Percentiles rank a stretch among this genome's conserved stretches.
phyloP scores from a whole-genome alignment of 2,888 invertebrate species.

The Seladonia tumulorum region DNA sequence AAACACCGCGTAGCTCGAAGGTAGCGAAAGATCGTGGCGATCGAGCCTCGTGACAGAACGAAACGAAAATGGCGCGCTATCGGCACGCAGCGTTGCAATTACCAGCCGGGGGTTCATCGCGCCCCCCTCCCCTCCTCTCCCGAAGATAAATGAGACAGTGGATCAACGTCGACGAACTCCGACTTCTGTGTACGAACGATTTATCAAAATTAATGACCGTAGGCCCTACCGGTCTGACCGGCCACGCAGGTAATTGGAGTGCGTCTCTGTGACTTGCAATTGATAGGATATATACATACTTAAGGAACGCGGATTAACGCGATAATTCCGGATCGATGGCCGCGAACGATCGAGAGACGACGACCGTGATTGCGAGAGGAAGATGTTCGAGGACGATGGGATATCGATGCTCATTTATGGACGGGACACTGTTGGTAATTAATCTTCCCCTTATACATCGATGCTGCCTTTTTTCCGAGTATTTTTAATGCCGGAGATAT shows the following conservation, averaged over 20 bases:
- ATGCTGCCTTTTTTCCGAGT: background rate
- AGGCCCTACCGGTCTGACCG: slow-evolving; percentile 49
- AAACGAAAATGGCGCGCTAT: slow-evolving; percentile 62
- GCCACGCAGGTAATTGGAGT: slow-evolving; percentile 52
- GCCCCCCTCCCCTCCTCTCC: slow-evolving; percentile 32
- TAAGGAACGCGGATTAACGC: slow-evolving; percentile 14
- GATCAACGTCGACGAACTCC: slow-evolving; percentile 68
- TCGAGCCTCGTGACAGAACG: slow-evolving; percentile 35
- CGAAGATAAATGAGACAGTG: slow-evolving; percentile 68
- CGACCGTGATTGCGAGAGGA: background rate
- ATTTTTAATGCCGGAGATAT: background rate
- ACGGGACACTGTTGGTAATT: background rate
- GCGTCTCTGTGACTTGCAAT: slow-evolving; percentile 55
- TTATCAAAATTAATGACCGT: slow-evolving; percentile 66
- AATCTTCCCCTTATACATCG: slow-evolving; percentile 13
- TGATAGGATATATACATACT: slow-evolving; percentile 41
- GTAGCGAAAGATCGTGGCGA: slow-evolving; percentile 24
- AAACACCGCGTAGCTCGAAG: background rate
- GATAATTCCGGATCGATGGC: slow-evolving; percentile 17
- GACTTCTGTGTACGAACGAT: slow-evolving; percentile 63
- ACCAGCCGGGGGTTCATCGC: slow-evolving; percentile 60
- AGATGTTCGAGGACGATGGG: background rate
- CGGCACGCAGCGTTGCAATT: slow-evolving; percentile 59
- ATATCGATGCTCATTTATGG: slow-evolving; percentile 4
- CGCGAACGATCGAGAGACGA: background rate